Base-by-base conservation (phyloP, 1,140 invertebrate genomes). In the Sitodiplosis mosellana region DNA sequence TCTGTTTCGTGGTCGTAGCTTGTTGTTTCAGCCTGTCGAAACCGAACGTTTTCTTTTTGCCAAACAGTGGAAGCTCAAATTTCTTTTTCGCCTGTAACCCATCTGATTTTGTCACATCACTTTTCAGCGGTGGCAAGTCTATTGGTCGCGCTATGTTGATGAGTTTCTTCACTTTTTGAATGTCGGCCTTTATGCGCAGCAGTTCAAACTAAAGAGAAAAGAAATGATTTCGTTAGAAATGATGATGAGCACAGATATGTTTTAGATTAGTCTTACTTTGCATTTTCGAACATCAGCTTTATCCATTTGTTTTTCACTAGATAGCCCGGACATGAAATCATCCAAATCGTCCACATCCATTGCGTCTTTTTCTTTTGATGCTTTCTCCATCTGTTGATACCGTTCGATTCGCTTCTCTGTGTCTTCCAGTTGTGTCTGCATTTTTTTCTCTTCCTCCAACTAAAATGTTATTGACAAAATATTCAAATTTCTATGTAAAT, bases 131-230 rank as follows among this genome's bases (percentile, higher is more conserved):
- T 10, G 80, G 80, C 17, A 85, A 61, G 55, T 71, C 66, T 15
- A 56, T 55, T 6, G 89, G 89, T 59, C 79, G 78, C 0, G 84
- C 80, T 46, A 93, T 69, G 52, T 88, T 82, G 1, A 85, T 73
- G 15, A 93, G 61, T 49, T 78, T 78, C 34, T 80, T 65, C 2
- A 83, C 58, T 53, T 74, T 77, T 4, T 64, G 63, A 48, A 86
- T 74, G 55, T 93, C 83, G 33, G 70, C 64, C 55, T 76, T 76
- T 2, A 90, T 59, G 48, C 78, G 77, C 33, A 76, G 68, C 27
- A 89, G 69, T 46, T 77, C 74, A 48, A 74, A 61, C 70, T 78
- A 49, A 4, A 51, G 50, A 21, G 37, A 38, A 50, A 49, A 53
- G 22, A 49, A 48, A 42, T 44, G 45, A 46, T 12, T 46, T 38